Evolutionary conservation across 2,113 vertebrate species (phyloP).

Genomic region (Telmatochromis sp.): DNA sequence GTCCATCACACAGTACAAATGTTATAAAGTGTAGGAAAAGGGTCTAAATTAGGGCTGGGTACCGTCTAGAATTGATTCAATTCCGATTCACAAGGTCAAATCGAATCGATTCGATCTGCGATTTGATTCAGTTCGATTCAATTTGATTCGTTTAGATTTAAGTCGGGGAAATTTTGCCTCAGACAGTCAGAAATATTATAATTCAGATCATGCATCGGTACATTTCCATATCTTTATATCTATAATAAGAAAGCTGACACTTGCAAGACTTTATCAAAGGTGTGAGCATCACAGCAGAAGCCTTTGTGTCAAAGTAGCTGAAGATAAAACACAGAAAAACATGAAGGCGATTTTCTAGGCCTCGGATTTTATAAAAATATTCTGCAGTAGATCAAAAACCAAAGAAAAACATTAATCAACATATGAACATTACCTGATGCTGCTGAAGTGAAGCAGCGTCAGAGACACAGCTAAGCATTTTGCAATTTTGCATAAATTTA

Average conservation of each 20-base stretch:
- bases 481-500: background rate
- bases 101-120: accelerated
- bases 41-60: background rate
- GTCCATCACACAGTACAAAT: background rate
- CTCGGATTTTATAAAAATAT: background rate
- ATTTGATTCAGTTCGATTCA: background rate
- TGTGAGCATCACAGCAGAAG: background rate
- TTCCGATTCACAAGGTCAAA: background rate
- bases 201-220: background rate
- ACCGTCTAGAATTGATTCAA: background rate
- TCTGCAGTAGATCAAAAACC: background rate
- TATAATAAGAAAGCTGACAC: background rate
- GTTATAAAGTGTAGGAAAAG: background rate
- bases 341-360: background rate
- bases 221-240: background rate
- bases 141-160: background rate
- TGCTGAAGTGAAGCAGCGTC: background rate
- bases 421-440: background rate
- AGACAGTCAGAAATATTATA: background rate
- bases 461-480: background rate
- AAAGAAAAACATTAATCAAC: background rate
- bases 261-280: background rate
- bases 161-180: background rate
- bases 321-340: background rate
- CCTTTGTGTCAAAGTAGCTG: background rate